Evolutionary conservation across 2,113 vertebrate genomes (phyloP), one percentile per base, ranked within the genome.

Genomic region (Perca flavescens): DNA sequence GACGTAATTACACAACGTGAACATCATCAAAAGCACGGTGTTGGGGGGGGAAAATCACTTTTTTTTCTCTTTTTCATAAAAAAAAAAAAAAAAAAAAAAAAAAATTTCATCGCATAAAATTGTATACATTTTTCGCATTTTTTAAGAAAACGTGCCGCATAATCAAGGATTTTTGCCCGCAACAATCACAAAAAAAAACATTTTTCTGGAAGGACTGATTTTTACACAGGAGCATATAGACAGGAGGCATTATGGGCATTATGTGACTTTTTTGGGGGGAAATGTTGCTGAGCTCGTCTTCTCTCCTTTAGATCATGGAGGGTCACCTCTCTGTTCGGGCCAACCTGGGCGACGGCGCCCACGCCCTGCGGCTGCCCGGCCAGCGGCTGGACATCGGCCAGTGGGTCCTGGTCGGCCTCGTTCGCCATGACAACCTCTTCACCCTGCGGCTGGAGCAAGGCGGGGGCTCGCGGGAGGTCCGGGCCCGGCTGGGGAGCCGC

Each of bases 401-500:
- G 78, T 98, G 97, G 97, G 85, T 96, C 25, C 88, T 94, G 54
- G 94, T 96, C 80, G 86, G 92, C 86, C 93, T 98, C 86, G 87
- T 94, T 85, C 96, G 96, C 62, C 93, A 96, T 70, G 96, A 96
- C 94, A 96, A 97, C 71, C 82, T 94, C 40, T 97, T 98, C 80
- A 95, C 94, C 9, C 92, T 98, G 79, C 91, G 88, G 0, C 81
- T 98, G 85, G 96, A 97, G 80, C 90, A 90, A 69, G 97, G 97
- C 14, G 96, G 96, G 1, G 97, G 97, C 6, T 88, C 94, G 0
- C 92, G 94, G 54, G 96, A 98, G 94, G 92, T 94, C 57, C 95
- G 88, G 0, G 94, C 93, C 36, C 76, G 68, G 28, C 87, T 97
- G 86, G 97, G 96, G 69, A 77, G 54, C 0, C 87, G 86, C 6